Evolutionary conservation across 1,140 invertebrate genomes (phyloP).

Genomic region (Sinonovacula constricta): DNA sequence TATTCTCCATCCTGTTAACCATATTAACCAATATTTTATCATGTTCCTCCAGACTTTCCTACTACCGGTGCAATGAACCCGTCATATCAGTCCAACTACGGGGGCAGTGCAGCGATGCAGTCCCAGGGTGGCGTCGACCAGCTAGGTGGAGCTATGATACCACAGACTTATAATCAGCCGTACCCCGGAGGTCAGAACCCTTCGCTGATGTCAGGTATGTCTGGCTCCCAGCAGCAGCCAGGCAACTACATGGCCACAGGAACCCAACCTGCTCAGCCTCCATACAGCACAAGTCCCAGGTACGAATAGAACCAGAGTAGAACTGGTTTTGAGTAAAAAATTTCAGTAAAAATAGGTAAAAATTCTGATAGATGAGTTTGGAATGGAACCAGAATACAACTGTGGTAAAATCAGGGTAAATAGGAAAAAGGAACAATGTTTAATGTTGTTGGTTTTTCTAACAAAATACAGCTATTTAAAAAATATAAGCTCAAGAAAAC

Average conservation of each 20-base stretch:
- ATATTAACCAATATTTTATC: not conserved
- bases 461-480: not conserved
- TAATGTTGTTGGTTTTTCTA: not conserved
- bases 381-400: not conserved
- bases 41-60: not conserved
- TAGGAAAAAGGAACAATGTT: not conserved
- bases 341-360: not conserved
- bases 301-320: conserved; percentile 68
- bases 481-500: too few species aligned
- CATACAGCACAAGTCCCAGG: conserved; percentile 57
- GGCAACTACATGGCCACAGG: conserved; percentile 81
- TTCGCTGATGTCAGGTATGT: conserved; percentile 78
- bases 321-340: conserved; percentile 26
- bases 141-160: conserved; percentile 65
- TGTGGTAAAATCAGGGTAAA: not conserved
- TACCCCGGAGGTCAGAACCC: conserved; percentile 68
- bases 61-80: conserved; percentile 46
- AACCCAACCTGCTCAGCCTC: conserved; percentile 57
- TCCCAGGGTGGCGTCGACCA: conserved; percentile 66
- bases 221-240: conserved; percentile 71
- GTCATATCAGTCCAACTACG: conserved; percentile 26
- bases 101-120: conserved; percentile 62
- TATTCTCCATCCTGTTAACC: not conserved
- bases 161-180: conserved; percentile 68
- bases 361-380: not conserved